These are phyloP conservation scores for Cygnus olor DNA, from an alignment of 2,797 vertebrate genomes.

Conservation along the genomic window DNA sequence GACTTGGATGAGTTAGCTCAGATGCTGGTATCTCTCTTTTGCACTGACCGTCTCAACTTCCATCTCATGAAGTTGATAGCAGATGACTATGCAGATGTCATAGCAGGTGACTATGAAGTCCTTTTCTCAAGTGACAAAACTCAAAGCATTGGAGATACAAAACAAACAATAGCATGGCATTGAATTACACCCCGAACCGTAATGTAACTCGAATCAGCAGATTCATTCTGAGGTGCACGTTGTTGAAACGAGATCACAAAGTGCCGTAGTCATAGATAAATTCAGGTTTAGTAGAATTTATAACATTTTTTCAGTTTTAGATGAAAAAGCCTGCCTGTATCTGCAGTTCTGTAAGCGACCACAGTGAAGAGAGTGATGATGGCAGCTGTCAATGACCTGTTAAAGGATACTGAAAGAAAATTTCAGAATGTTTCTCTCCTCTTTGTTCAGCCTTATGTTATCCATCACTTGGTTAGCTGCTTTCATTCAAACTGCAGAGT, in stretches of 20 bases:
- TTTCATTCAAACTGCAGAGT: not conserved
- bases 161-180: not conserved
- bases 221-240: accelerated
- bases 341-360: not conserved
- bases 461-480: not conserved
- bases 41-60: not conserved
- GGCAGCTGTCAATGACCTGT: not conserved
- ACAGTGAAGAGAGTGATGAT: not conserved
- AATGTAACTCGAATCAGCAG: not conserved
- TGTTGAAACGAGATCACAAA: not conserved
- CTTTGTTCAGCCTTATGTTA: not conserved
- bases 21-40: not conserved
- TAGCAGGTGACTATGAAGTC: not conserved
- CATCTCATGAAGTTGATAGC: not conserved
- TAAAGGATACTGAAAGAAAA: not conserved
- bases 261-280: not conserved
- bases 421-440: not conserved
- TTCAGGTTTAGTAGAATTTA: not conserved
- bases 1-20: not conserved
- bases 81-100: not conserved
- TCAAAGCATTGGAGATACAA: not conserved
- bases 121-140: not conserved
- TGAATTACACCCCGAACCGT: not conserved
- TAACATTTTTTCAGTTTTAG: not conserved
- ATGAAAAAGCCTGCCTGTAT: not conserved